Conservation (phyloP, 1,140 invertebrate genomes). For the Oppia nitens region DNA sequence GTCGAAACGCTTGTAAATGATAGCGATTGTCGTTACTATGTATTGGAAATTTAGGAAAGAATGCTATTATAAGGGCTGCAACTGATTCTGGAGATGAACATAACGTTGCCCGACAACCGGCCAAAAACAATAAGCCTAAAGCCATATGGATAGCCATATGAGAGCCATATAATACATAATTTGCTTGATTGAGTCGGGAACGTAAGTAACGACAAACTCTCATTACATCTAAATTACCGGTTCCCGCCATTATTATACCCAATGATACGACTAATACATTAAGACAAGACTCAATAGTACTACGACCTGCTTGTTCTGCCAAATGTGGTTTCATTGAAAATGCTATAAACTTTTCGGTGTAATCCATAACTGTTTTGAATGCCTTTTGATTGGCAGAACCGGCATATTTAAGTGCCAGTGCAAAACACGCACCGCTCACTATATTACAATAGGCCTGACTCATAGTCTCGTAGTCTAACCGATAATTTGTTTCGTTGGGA, state of each 20-base stretch:
- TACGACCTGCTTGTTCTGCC: constrained; percentile 69
- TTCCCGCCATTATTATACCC: constrained; percentile 82
- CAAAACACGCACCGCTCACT: constrained; percentile 79
- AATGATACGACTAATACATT: constrained; percentile 60
- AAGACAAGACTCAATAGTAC: constrained; percentile 72
- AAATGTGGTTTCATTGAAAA: constrained; percentile 27
- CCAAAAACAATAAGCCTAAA: constrained; percentile 75
- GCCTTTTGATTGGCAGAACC: constrained; percentile 71
- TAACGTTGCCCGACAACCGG: constrained; percentile 64
- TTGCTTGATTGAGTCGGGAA: constrained; percentile 35
- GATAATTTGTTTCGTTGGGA: constrained; percentile 24
- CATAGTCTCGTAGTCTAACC: constrained; percentile 83
- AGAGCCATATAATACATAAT: constrained; percentile 62
- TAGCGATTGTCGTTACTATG: constrained; percentile 91
- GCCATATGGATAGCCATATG: constrained; percentile 90
- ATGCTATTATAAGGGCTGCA: constrained; percentile 71
- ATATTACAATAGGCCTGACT: constrained; percentile 94
- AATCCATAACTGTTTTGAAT: constrained; percentile 45
- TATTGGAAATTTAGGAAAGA: constrained; percentile 92
- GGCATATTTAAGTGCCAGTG: constrained; percentile 80
- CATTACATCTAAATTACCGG: constrained; percentile 70
- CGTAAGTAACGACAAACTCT: constrained; percentile 66
- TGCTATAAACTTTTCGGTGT: constrained; percentile 14
- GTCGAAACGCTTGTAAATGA: constrained; percentile 83
- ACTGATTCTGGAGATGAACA: constrained; percentile 63